Base-by-base conservation (phyloP, 1,140 invertebrate species). In the Drosophila pruinosa region DNA sequence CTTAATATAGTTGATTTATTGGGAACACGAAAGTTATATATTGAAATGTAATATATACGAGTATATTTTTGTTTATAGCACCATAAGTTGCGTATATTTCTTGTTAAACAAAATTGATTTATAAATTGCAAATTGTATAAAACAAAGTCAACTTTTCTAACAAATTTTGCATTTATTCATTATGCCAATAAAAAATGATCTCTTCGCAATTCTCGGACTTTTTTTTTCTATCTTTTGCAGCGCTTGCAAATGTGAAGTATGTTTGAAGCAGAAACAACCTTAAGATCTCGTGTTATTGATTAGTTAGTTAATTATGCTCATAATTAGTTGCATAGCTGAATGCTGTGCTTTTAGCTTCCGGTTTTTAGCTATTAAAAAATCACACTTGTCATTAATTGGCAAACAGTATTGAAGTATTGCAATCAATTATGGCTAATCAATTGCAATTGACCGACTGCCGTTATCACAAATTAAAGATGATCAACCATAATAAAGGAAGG, bases 281-380 rank as follows among this genome's bases (percentile, higher is more conserved):
- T 47, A 24, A 47, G 22, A 47, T 14, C 21, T 7, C 5, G 12
- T 12, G 43, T 24, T 47, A 47, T 26, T 47, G 22, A 47, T 22
- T 47, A 14, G n/a, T 22, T 47, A 14, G n/a, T 26, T 47, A 26
- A 47, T 47, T 47, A 47, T 47, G 43, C 43, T 26, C 22, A 47
- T 26, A 47, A 47, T 47, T 47, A 47, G 43, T 22, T 47, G n/a
- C 43, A n/a, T n/a, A 24, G 5, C 6, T 47, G 26, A 47, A 47
- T 47, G 22, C 17, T 5, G 2, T 45, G 41, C 41, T 10, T 6
- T 26, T 12, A 47, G 43, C 43, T 47, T 47, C 43, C 43, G 43
- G 21, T 47, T 45, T 22, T 24, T 7, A 5, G 8, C n/a, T 10
- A 22, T 6, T 14, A 6, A 12, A 12, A 31, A 31, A 10, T 31